Evolutionary conservation across 2,888 invertebrate species (phyloP), one percentile per base, ranked within the genome.

Genomic region (Acanthopleura granulata): DNA sequence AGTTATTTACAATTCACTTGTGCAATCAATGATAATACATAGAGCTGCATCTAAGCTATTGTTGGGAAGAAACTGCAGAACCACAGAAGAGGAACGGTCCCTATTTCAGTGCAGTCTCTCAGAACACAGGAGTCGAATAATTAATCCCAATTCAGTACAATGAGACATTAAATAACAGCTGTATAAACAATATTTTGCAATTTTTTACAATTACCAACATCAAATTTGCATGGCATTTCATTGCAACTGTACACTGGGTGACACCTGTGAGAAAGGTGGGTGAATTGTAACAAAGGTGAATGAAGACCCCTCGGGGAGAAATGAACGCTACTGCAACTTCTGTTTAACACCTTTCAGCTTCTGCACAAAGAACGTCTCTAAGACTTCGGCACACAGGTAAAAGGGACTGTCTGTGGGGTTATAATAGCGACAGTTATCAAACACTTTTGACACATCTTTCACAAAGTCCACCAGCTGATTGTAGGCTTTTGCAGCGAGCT

Each of bases 351-450:
- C 76, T 81, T 89, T 90, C 70, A 90, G 80, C 79, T 86, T 86
- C 80, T 89, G 88, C 62, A 87, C 88, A 83, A 99, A 98, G 91
- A 95, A 97, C 78, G 95, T 95, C 92, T 99, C 98, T 80, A 99
- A 93, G 74, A 95, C 95, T 90, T 98, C 97, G 29, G 98, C 98
- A 92, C 97, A 97, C 88, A 97, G 95, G 92, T 96, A 98, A 92
- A 98, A 97, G 79, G 96, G 95, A 25, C 98, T 97, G 91, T 97
- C 97, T 89, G 95, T 95, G 77, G 97, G 96, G 92, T 98, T 98
- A 92, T 97, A 98, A 90, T 97, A 96, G 82, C 98, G 95, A 93
- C 99, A 99, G 92, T 99, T 99, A 92, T 99, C 98, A 91, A 99
- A 98, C 89, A 99, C 97, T 92, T 97, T 97, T 80, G 97, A 97